These are phyloP conservation scores for Trissolcus basalis DNA, from an alignment of 1,140 invertebrate species.

Conservation along the genomic window DNA sequence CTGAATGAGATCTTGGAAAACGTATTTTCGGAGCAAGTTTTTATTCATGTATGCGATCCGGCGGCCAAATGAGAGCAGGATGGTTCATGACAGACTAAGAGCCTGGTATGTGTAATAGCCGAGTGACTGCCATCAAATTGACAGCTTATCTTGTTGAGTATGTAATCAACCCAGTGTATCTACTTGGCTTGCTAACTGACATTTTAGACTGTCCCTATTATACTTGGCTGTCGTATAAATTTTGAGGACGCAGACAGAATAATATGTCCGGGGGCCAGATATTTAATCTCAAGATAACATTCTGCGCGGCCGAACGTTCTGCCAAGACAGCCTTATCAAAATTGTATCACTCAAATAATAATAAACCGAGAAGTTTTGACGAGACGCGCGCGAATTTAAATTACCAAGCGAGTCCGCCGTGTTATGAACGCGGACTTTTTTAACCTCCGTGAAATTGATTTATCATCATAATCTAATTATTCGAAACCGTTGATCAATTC, in stretches of 20 bases:
- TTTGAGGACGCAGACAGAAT: slow-evolving; percentile 52
- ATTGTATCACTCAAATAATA: slow-evolving; percentile 51
- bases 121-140: slow-evolving; percentile 46
- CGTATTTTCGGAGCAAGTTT: too few species aligned
- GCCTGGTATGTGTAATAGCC: too few species aligned
- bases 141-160: slow-evolving; percentile 50
- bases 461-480: slow-evolving; percentile 4
- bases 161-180: slow-evolving; percentile 51
- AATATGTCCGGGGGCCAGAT: slow-evolving; percentile 53
- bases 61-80: too few species aligned
- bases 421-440: slow-evolving; percentile 12
- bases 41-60: too few species aligned
- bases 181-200: slow-evolving; percentile 50
- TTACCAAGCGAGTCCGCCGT: slow-evolving; percentile 26
- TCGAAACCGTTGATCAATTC: neutral
- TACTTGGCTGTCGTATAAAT: slow-evolving; percentile 48
- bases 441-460: slow-evolving; percentile 24
- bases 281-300: slow-evolving; percentile 54
- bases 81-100: too few species aligned
- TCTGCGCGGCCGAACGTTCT: slow-evolving; percentile 26
- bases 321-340: slow-evolving; percentile 55
- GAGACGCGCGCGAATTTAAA: slow-evolving; percentile 48
- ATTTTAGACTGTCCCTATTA: slow-evolving; percentile 53
- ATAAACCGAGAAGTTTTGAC: slow-evolving; percentile 35
- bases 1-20: too few species aligned